phyloP scores from a whole-genome alignment of 2,888 invertebrate species.

The Cryptocheilus praepositus region DNA sequence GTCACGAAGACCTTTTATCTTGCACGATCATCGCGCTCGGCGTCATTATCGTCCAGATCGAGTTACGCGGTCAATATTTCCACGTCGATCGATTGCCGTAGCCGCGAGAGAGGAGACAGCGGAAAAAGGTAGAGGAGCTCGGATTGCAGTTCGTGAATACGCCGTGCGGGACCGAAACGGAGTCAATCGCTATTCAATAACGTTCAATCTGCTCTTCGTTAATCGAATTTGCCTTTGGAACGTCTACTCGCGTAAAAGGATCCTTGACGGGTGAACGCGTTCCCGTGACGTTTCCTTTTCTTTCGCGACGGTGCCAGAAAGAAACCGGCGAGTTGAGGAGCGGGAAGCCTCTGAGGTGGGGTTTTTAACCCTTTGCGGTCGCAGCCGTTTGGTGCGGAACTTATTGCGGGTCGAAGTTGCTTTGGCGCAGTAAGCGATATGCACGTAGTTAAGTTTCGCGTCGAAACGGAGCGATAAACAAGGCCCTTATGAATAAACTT shows the following conservation, averaged over 20 bases:
- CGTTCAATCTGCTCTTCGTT: conserved; percentile 49
- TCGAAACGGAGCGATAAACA: too few species aligned
- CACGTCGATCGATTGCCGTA: conserved; percentile 15
- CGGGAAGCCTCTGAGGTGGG: background rate
- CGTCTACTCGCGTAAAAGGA: conserved; percentile 28
- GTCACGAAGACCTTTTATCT: conserved; percentile 26
- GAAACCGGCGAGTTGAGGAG: background rate
- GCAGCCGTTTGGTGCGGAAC: too few species aligned
- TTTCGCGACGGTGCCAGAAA: background rate
- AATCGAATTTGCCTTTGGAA: conserved; percentile 52
- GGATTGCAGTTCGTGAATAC: conserved; percentile 31
- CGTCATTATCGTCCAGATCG: conserved; percentile 39
- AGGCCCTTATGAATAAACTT: too few species aligned
- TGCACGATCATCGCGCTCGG: conserved; percentile 36
- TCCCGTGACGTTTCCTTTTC: conserved; percentile 20
- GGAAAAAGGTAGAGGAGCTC: conserved; percentile 26
- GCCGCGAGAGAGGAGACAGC: conserved; percentile 1
- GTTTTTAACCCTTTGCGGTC: too few species aligned
- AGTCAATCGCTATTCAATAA: conserved; percentile 51
- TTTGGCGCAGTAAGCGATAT: too few species aligned
- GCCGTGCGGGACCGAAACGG: conserved; percentile 33
- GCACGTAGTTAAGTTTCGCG: too few species aligned
- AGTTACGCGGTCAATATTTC: conserved; percentile 33
- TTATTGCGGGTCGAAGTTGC: too few species aligned
- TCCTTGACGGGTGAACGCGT: conserved; percentile 8